Percentiles rank a stretch among this genome's conserved stretches.
Conservation (phyloP, 2,888 invertebrate genomes). For the Mactromeris polynyma region DNA sequence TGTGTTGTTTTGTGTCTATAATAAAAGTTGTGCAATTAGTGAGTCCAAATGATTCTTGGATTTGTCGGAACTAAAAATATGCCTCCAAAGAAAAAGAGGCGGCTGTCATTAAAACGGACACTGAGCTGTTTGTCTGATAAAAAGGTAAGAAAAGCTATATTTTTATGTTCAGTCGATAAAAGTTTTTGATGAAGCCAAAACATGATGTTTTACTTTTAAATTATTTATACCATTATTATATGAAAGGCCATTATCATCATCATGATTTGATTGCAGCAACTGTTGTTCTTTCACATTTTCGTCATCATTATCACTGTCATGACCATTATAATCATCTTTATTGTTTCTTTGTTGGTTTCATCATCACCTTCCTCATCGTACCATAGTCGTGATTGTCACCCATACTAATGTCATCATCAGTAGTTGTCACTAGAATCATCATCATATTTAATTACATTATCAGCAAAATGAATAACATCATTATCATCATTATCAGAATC, state of each 20-base stretch:
- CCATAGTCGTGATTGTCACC: too few relatives aligned
- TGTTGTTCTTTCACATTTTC: too few relatives aligned
- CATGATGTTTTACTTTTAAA: too few relatives aligned
- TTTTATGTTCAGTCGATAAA: not conserved
- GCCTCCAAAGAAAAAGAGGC: slow-evolving; percentile 66
- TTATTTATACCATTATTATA: too few relatives aligned
- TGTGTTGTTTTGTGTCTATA: not conserved
- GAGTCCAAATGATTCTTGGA: slow-evolving; percentile 65
- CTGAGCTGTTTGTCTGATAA: slow-evolving; percentile 68
- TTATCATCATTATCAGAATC: not conserved
- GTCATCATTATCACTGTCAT: too few relatives aligned
- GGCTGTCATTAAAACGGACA: slow-evolving; percentile 52
- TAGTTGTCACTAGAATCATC: not conserved
- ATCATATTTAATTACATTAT: not conserved
- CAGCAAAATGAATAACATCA: not conserved
- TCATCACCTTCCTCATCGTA: too few relatives aligned
- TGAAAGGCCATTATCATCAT: too few relatives aligned
- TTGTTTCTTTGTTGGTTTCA: not conserved
- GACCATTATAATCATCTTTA: not conserved
- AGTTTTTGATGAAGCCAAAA: too few relatives aligned
- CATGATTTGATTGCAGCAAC: too few relatives aligned
- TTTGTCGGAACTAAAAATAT: slow-evolving; percentile 62
- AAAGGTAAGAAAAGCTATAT: slow-evolving; percentile 54
- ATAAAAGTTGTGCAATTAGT: slow-evolving; percentile 7
- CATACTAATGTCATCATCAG: not conserved